Evolutionary conservation across 1,140 invertebrate species (phyloP).

Genomic region (Acromyrmex heyeri): DNA sequence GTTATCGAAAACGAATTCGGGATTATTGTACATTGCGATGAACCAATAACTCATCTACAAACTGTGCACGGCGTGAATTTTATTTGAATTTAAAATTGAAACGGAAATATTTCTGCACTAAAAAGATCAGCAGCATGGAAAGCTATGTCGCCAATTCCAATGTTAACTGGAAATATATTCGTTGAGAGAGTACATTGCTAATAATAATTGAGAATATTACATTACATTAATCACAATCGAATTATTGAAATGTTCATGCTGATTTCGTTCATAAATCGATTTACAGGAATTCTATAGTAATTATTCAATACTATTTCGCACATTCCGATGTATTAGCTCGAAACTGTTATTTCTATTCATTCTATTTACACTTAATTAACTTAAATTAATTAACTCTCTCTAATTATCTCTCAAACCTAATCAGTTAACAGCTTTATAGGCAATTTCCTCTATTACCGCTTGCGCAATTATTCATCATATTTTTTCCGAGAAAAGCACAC

Average conservation of each 20-base stretch:
- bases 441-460: not conserved
- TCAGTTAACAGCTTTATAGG: not conserved
- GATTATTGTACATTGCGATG: not conserved
- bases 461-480: not conserved
- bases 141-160: not conserved
- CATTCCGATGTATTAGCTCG: not conserved
- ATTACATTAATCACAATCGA: not conserved
- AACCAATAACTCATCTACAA: not conserved
- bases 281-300: not conserved
- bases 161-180: not conserved
- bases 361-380: not conserved
- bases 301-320: not conserved
- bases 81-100: not conserved
- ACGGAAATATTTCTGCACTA: not conserved
- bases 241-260: not conserved
- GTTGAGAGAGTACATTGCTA: not conserved
- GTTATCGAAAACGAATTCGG: constrained; percentile 15
- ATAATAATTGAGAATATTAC: not conserved
- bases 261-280: not conserved
- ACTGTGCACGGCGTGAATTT: not conserved
- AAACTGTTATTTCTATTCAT: not conserved
- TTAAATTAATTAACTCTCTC: not conserved
- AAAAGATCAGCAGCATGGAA: not conserved
- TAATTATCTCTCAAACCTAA: not conserved
- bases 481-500: not conserved